Evolutionary conservation across 23 tunicate species (phyloP).

Genomic region (Trididemnum nubilum): DNA sequence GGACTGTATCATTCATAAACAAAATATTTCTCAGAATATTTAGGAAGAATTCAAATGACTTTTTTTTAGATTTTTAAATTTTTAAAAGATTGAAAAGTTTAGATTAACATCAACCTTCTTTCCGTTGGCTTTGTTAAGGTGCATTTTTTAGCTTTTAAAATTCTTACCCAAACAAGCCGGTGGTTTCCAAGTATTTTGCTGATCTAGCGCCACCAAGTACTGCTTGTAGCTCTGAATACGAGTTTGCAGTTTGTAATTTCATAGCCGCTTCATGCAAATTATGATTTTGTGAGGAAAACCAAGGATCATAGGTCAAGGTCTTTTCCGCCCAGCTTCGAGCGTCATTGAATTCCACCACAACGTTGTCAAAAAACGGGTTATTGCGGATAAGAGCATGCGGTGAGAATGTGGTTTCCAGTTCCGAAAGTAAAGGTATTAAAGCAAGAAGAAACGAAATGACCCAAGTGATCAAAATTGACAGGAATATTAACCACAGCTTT

Average conservation of each 20-base stretch:
- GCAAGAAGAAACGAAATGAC: conserved; percentile 26
- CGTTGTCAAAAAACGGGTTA: conserved; percentile 29
- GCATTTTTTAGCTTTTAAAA: too few relatives aligned
- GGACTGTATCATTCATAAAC: too few relatives aligned
- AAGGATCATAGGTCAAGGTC: neutral
- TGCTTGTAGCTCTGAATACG: neutral
- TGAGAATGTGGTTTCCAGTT: neutral
- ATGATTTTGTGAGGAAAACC: neutral
- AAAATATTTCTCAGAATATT: too few relatives aligned
- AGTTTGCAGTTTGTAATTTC: neutral
- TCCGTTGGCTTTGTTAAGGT: too few relatives aligned
- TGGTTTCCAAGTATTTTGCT: neutral
- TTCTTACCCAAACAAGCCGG: conserved; percentile 21
- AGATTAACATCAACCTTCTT: too few relatives aligned
- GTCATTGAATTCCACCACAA: neutral
- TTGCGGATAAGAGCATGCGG: conserved; percentile 5
- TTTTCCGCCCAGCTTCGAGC: conserved; percentile 8
- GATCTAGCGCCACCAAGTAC: neutral
- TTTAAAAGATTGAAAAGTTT: too few relatives aligned
- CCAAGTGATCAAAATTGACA: conserved; percentile 22
- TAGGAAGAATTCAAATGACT: too few relatives aligned
- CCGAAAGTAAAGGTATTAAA: conserved; percentile 13
- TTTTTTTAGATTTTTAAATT: too few relatives aligned
- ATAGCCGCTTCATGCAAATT: neutral
- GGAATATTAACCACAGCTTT: neutral